phyloP scores from a whole-genome alignment of 2,888 invertebrate genomes.

The Dynastes tityus region DNA sequence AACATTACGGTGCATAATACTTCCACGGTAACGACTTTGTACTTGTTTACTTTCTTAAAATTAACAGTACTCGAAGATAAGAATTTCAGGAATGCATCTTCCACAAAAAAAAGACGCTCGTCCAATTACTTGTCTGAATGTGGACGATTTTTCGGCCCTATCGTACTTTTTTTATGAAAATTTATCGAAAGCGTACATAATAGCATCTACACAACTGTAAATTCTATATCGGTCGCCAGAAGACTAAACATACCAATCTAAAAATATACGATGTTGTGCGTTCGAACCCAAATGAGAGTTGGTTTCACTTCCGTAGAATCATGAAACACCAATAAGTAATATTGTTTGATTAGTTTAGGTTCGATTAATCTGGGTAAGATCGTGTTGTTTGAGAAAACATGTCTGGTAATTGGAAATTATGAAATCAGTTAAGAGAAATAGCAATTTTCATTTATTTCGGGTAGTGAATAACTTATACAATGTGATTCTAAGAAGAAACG shows the following conservation, averaged over 20 bases:
- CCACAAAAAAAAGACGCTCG: background rate
- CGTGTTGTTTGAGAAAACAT: too few relatives aligned
- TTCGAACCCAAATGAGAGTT: background rate
- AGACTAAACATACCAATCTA: background rate
- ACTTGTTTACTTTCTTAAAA: background rate
- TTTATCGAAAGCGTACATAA: background rate
- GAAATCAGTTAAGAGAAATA: too few relatives aligned
- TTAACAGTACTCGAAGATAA: slow-evolving; percentile 1
- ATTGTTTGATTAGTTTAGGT: too few relatives aligned
- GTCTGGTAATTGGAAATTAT: too few relatives aligned
- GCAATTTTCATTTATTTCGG: too few relatives aligned
- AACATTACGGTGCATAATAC: background rate
- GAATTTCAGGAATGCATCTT: background rate
- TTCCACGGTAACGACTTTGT: slow-evolving; percentile 4
- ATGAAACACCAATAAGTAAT: background rate
- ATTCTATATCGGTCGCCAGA: background rate
- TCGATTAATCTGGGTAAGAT: too few relatives aligned
- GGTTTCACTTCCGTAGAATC: background rate
- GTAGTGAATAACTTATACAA: too few relatives aligned
- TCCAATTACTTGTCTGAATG: background rate
- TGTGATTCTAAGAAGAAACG: too few relatives aligned
- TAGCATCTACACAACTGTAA: background rate
- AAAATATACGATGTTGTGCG: background rate
- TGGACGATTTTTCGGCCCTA: background rate
- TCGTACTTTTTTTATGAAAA: background rate